Conservation (phyloP, 1,140 invertebrate species). For the Leucophenga varia region DNA sequence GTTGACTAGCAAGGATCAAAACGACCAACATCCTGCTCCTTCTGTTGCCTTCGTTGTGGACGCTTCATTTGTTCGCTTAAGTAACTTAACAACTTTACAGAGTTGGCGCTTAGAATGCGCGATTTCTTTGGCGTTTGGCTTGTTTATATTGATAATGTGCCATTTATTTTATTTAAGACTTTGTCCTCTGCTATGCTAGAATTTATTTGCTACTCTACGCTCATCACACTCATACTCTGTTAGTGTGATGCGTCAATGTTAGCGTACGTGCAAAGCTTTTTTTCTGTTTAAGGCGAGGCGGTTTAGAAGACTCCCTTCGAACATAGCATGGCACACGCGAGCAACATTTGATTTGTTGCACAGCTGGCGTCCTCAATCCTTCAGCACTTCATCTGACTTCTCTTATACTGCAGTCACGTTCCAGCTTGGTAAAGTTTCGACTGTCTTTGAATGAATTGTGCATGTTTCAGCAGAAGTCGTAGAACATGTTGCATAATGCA, state of each 20-base stretch:
- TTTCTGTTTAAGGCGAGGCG: no score
- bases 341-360: conserved; percentile 40
- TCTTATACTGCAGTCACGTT: conserved; percentile 44
- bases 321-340: no score
- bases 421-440: no score
- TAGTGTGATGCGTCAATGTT: no score
- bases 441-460: conserved; percentile 53
- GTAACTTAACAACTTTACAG: conserved; percentile 54
- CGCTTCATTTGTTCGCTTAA: conserved; percentile 53
- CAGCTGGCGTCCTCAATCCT: no score
- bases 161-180: conserved; percentile 54
- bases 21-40: conserved; percentile 6
- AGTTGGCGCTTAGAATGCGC: conserved; percentile 49
- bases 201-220: no score
- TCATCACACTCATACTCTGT: no score
- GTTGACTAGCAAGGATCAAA: no score
- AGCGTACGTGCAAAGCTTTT: no score
- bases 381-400: no score
- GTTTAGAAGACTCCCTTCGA: conserved; percentile 15
- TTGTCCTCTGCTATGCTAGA: no score
- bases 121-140: conserved; percentile 30
- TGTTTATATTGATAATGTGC: conserved; percentile 54
- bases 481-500: conserved; percentile 53
- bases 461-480: conserved; percentile 48
- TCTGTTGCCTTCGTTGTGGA: neutral